Conservation (phyloP, 2,113 vertebrate genomes). For the Dissostichus mawsoni region DNA sequence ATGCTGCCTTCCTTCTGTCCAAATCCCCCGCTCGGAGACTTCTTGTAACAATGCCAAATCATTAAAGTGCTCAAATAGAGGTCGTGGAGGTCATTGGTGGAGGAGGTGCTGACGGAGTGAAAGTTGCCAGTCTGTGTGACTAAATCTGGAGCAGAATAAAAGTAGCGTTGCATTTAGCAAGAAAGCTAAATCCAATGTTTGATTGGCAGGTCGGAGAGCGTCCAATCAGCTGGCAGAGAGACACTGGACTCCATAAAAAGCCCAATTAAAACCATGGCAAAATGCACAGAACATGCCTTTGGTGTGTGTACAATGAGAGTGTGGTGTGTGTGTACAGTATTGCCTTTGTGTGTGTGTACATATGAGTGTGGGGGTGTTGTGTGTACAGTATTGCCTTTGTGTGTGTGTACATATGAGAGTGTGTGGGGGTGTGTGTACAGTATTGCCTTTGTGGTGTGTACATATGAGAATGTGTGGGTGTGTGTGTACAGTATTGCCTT, state of each 20-base stretch:
- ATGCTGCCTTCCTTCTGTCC: background rate
- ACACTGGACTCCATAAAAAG: conserved; percentile 45
- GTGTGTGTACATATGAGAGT: too few species aligned
- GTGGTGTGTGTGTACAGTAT: background rate
- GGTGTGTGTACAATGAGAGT: background rate
- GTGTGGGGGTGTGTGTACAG: too few species aligned
- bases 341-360: background rate
- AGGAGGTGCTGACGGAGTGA: conserved; percentile 1
- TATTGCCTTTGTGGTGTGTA: too few species aligned
- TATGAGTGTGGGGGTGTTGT: background rate
- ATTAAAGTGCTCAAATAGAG: conserved; percentile 3
- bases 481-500: too few species aligned
- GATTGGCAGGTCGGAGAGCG: conserved; percentile 54
- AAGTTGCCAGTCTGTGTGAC: conserved; percentile 46
- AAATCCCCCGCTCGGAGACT: background rate
- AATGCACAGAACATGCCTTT: conserved; percentile 41
- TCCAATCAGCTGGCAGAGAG: conserved; percentile 56
- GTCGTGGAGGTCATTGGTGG: background rate
- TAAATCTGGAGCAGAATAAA: conserved; percentile 39
- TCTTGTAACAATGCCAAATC: conserved; percentile 5
- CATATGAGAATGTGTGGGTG: too few species aligned
- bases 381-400: background rate
- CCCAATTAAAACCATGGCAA: conserved; percentile 48
- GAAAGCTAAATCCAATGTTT: conserved; percentile 35
- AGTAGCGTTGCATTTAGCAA: conserved; percentile 24